phyloP scores from a whole-genome alignment of 2,113 vertebrate genomes.

The Lophura nycthemera region DNA sequence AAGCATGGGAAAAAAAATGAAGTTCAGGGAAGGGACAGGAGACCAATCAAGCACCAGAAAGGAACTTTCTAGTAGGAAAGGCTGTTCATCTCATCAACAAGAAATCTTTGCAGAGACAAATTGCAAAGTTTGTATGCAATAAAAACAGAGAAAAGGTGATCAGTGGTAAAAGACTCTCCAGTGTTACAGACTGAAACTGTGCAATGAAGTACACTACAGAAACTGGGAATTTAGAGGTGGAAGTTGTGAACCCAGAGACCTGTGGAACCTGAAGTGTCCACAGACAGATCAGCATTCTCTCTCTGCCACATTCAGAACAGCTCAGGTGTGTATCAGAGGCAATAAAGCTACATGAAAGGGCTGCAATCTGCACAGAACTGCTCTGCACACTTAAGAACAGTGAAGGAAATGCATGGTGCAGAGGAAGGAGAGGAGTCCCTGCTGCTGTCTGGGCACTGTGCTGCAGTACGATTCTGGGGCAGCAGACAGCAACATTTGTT shows the following conservation, averaged over 20 bases:
- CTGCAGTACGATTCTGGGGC: neutral
- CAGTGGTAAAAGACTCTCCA: neutral
- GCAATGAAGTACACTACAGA: neutral
- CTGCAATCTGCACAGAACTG: rapidly evolving
- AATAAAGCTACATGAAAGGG: neutral
- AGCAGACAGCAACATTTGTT: rapidly evolving
- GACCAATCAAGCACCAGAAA: neutral
- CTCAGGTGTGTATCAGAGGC: neutral
- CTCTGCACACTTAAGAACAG: neutral
- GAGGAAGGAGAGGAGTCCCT: neutral
- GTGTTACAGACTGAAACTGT: neutral
- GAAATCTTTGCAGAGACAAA: neutral
- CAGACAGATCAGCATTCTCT: neutral
- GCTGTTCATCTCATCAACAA: neutral
- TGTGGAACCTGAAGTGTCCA: neutral
- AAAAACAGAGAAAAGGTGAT: neutral
- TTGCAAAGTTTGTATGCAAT: neutral
- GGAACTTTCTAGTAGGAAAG: neutral
- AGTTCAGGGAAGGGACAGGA: neutral
- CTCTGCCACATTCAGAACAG: neutral
- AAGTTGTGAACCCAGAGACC: neutral
- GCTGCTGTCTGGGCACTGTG: rapidly evolving
- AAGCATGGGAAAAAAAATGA: neutral
- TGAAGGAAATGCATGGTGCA: rapidly evolving
- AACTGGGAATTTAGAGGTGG: neutral